These are phyloP conservation scores for Falco naumanni DNA, from an alignment of 2,797 vertebrate genomes.

Conservation along the genomic window DNA sequence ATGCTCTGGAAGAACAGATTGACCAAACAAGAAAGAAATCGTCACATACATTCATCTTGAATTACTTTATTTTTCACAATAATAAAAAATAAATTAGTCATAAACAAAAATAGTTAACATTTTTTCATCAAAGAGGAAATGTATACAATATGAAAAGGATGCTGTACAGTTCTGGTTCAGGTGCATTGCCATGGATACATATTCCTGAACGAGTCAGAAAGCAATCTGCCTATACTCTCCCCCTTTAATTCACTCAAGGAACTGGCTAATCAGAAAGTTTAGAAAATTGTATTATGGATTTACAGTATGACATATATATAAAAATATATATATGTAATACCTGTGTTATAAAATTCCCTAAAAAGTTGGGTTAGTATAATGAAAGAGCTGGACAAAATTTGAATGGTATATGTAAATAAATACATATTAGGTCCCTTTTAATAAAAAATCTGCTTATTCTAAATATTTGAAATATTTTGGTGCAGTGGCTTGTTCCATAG, in stretches of 20 bases:
- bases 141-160: constrained; percentile 69
- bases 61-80: constrained; percentile 81
- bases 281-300: constrained; percentile 48
- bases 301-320: constrained; percentile 63
- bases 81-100: constrained; percentile 86
- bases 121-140: constrained; percentile 71
- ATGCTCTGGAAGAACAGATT: neutral
- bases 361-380: constrained; percentile 70
- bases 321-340: constrained; percentile 65
- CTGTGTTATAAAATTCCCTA: constrained; percentile 46
- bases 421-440: constrained; percentile 77
- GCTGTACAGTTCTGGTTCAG: constrained; percentile 69
- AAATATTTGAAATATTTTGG: constrained; percentile 77
- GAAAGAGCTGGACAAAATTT: constrained; percentile 63
- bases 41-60: neutral
- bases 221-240: constrained; percentile 16
- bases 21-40: neutral
- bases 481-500: constrained; percentile 71
- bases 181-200: constrained; percentile 29
- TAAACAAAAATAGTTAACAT: constrained; percentile 81
- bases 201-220: constrained; percentile 66
- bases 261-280: constrained; percentile 51
- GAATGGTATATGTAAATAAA: constrained; percentile 77
- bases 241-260: constrained; percentile 58
- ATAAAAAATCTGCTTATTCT: constrained; percentile 75